phyloP scores from a whole-genome alignment of 2,113 vertebrate genomes.

The Sinocyclocheilus maitianheensis region DNA sequence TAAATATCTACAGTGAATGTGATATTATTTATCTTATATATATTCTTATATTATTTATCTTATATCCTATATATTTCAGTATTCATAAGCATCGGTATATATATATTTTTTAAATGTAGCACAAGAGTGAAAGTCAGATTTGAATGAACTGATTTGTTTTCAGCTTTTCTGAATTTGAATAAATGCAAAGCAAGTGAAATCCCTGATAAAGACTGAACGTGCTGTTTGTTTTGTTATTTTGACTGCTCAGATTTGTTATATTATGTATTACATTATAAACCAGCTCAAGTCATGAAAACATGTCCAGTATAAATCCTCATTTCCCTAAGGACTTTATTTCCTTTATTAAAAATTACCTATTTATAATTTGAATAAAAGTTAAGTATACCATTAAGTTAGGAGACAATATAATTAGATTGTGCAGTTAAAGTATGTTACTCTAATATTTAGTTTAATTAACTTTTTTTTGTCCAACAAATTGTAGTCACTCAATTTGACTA shows the following conservation, averaged over 20 bases:
- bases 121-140: conserved; percentile 4
- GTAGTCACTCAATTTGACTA: background rate
- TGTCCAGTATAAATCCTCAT: background rate
- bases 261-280: background rate
- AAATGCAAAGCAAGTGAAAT: conserved; percentile 23
- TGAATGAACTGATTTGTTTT: background rate
- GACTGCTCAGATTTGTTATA: background rate
- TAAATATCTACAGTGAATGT: background rate
- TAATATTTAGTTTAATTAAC: too few relatives aligned
- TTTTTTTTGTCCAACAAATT: background rate
- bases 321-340: background rate
- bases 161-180: conserved; percentile 12
- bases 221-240: background rate
- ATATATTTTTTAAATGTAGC: background rate
- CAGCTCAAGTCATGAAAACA: background rate
- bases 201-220: background rate
- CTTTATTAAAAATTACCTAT: too few relatives aligned
- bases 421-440: too few relatives aligned
- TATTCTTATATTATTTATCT: too few relatives aligned
- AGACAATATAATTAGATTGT: too few relatives aligned
- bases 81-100: background rate
- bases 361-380: too few relatives aligned
- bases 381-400: too few relatives aligned
- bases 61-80: background rate
- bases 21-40: background rate